Evolutionary conservation across 1,140 invertebrate species (phyloP).

Genomic region (Caenorhabditis latens): DNA sequence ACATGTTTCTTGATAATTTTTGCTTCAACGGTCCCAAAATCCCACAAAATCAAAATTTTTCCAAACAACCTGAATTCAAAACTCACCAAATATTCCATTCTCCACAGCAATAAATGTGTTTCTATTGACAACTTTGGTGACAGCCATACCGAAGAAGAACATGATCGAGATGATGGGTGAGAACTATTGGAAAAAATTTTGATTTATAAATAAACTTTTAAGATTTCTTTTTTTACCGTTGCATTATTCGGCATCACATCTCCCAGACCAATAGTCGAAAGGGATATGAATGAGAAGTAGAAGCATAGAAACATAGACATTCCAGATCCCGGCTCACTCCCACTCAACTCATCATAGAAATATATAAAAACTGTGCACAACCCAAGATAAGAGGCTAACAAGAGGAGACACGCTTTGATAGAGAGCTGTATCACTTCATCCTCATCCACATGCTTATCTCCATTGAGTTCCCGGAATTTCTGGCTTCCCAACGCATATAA

Average conservation of each 20-base stretch:
- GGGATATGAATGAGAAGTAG: conserved; percentile 60
- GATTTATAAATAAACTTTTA: neutral
- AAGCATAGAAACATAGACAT: conserved; percentile 43
- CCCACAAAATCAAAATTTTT: no score
- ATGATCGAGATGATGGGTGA: conserved; percentile 55
- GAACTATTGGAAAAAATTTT: neutral
- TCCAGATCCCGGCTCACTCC: conserved; percentile 25
- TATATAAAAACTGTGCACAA: conserved; percentile 38
- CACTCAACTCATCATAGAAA: conserved; percentile 44
- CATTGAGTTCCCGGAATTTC: conserved; percentile 30
- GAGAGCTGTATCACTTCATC: conserved; percentile 58
- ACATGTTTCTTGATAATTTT: no score
- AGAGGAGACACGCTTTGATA: conserved; percentile 52
- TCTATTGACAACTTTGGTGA: conserved; percentile 62
- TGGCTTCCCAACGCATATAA: conserved; percentile 42
- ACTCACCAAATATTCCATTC: conserved; percentile 63
- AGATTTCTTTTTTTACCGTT: conserved; percentile 35
- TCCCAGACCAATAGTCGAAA: conserved; percentile 57
- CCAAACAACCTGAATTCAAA: no score
- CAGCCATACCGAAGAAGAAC: conserved; percentile 63
- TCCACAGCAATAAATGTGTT: conserved; percentile 60
- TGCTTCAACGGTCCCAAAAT: no score
- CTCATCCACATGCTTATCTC: conserved; percentile 22
- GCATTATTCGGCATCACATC: conserved; percentile 64
- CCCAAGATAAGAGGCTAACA: conserved; percentile 40